Base-by-base conservation (phyloP, 37 sponge, comb jelly and placozoan species). In the Hormiphora californensis region DNA sequence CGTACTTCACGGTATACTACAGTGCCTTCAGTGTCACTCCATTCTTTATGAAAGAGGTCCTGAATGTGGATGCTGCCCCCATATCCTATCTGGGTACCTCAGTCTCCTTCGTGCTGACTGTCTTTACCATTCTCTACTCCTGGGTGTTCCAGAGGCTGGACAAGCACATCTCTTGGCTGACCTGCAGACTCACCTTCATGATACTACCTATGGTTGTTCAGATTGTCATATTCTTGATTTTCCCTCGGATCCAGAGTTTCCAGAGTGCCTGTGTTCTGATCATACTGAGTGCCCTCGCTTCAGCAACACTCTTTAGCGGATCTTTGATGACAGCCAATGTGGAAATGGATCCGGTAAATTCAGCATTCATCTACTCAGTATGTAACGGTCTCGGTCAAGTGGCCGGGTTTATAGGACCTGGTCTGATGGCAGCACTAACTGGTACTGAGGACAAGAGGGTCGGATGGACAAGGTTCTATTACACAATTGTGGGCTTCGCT, bases 281-380 rank as follows among this genome's bases (percentile, higher is more conserved):
- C 30, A 15, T 30, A 5, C 61, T 57, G n/a, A 57, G 61, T 57
- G 61, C 61, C 30, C 4, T 57, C n/a, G 61, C 61, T 28, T 25
- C 61, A 5, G n/a, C 61, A 23, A 57, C 61, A 23, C 61, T 57
- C 61, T 57, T 57, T 30, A 57, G 61, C 61, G 61, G 61, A 5
- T 57, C 61, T 12, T 28, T 57, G 30, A 57, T 28, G 30, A 57
- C 61, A 23, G 30, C 27, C 61, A 57, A 57, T 30, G n/a, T 28
- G 30, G 61, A 57, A 30, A 57, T 57, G n/a, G 61, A 57, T 30
- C 61, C 61, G 5, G n/a, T 5, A 5, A 57, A 57, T 30, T 57
- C 61, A 21, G 61, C 61, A 4, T 25, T 57, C n/a, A 5, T 57
- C 61, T 28, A 28, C 61, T 57, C 61, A 5, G 61, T 57, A 4